Conservation (phyloP, 2,113 vertebrate genomes). For the mouse (Mus musculus) region GRCm39 chr5:6220001-6220500, state of each 20-base stretch:
- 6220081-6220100: not conserved
- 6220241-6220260: not conserved
- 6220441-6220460: not conserved
- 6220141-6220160: not conserved
- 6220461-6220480: not conserved
- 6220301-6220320: not conserved
- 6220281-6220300: not conserved
- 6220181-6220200: not conserved
- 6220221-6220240: too few species aligned
- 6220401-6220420: not conserved
- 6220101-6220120: not conserved
- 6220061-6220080: not conserved
- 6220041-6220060: not conserved
- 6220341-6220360: not conserved
- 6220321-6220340: not conserved
- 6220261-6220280: not conserved
- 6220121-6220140: not conserved
- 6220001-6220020: not conserved
- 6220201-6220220: not conserved
- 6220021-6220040: not conserved
- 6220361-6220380: not conserved
- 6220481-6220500: conserved; percentile 3
- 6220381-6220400: not conserved
- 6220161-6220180: not conserved
- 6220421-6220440: not conserved